Conservation (phyloP, 1,140 invertebrate genomes). For the Tribolium castaneum region DNA sequence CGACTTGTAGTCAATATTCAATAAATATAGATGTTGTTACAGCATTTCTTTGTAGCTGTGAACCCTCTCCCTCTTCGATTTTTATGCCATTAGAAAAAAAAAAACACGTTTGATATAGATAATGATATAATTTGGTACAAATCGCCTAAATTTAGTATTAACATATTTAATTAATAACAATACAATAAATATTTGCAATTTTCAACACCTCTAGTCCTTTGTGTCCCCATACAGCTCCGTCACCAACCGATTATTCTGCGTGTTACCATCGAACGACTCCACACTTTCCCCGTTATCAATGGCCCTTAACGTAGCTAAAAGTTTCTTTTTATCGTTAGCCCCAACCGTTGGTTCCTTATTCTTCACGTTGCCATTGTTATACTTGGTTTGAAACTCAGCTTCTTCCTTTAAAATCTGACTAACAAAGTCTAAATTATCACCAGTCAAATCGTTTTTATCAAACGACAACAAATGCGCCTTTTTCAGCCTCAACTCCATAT, state of each 20-base stretch:
- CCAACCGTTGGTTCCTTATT: constrained; percentile 54
- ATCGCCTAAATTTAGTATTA: constrained; percentile 9
- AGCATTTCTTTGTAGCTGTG: constrained; percentile 4
- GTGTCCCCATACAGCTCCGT: constrained; percentile 62
- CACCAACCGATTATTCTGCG: constrained; percentile 59
- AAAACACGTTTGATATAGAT: neutral
- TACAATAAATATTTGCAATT: neutral
- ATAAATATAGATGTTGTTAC: constrained; percentile 51
- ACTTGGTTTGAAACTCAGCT: constrained; percentile 52
- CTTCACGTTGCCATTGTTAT: constrained; percentile 57
- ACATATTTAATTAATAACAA: constrained; percentile 9
- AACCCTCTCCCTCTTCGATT: neutral
- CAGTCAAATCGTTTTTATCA: constrained; percentile 36
- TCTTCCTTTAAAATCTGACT: constrained; percentile 58
- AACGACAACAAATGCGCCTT: constrained; percentile 43
- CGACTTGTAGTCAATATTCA: constrained; percentile 51
- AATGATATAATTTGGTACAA: constrained; percentile 10
- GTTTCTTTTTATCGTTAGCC: constrained; percentile 67
- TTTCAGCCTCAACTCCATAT: constrained; percentile 56
- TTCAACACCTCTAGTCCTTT: constrained; percentile 13
- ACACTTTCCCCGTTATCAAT: constrained; percentile 73
- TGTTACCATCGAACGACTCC: constrained; percentile 55
- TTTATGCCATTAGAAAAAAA: too few species aligned
- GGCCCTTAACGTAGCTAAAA: constrained; percentile 73
- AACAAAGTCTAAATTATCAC: constrained; percentile 53